phyloP scores from a whole-genome alignment of 2,888 invertebrate genomes.

The Eristalis tenax region DNA sequence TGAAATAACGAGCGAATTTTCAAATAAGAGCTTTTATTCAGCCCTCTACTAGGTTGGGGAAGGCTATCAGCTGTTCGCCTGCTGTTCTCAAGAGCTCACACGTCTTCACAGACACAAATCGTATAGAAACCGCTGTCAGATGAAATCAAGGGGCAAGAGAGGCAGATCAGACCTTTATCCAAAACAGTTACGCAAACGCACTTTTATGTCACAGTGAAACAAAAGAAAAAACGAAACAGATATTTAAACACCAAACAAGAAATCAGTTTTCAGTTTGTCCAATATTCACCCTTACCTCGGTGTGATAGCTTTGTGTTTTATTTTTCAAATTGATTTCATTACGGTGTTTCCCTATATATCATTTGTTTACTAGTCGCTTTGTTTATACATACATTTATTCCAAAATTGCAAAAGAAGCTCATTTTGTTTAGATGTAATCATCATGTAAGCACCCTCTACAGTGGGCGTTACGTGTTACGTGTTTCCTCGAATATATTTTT shows the following conservation, averaged over 20 bases:
- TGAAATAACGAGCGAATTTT: too few relatives aligned
- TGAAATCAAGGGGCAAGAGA: too few relatives aligned
- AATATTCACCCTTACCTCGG: background rate
- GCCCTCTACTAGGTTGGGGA: too few relatives aligned
- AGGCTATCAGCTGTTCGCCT: too few relatives aligned
- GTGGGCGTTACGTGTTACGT: slow-evolving; percentile 29
- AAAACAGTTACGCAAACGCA: background rate
- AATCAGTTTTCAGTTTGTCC: background rate
- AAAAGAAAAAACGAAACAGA: background rate
- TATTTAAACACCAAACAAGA: background rate
- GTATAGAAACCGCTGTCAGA: too few relatives aligned
- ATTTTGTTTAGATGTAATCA: slow-evolving; percentile 53
- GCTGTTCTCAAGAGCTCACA: too few relatives aligned
- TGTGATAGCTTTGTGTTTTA: background rate
- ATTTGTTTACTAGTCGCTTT: slow-evolving; percentile 32
- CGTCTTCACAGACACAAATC: too few relatives aligned
- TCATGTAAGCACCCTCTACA: slow-evolving; percentile 8
- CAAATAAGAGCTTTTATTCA: too few relatives aligned
- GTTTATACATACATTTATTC: slow-evolving; percentile 41
- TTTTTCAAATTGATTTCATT: slow-evolving; percentile 50
- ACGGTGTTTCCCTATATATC: slow-evolving; percentile 52
- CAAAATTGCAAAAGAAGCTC: slow-evolving; percentile 71
- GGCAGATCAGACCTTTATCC: background rate
- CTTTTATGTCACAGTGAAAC: background rate
- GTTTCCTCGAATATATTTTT: slow-evolving; percentile 30